A percentile compares a stretch with the other conserved stretches of the same genome.
Evolutionary conservation across 92 coral and sea anemone genomes (phyloP).

Genomic region (Palythoa grandis): DNA sequence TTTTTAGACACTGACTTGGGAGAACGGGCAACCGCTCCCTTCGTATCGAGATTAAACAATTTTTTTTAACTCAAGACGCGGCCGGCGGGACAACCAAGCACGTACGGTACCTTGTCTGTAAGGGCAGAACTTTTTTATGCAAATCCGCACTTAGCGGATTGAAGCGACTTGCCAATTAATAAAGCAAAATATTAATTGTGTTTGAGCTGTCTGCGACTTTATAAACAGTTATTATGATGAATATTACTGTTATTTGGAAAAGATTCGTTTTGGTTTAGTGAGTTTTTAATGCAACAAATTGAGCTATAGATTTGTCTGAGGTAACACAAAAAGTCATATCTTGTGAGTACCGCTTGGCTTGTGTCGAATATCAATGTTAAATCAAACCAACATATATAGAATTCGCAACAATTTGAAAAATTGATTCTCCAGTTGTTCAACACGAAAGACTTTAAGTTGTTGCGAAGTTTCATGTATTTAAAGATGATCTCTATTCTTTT

Average conservation of each 20-base stretch:
- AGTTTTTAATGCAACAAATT: not conserved
- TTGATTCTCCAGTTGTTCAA: not conserved
- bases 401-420: not conserved
- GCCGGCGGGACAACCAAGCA: not conserved
- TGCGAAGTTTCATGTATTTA: not conserved
- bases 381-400: not conserved
- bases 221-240: not conserved
- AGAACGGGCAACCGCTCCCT: too few species aligned
- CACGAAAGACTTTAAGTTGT: not conserved
- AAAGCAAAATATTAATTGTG: not conserved
- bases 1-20: too few species aligned
- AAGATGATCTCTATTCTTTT: not conserved
- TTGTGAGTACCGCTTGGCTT: not conserved
- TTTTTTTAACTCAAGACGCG: too few species aligned
- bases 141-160: not conserved
- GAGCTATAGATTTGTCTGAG: not conserved
- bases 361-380: not conserved
- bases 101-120: not conserved
- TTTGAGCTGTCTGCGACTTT: not conserved
- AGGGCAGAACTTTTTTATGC: not conserved
- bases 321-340: too few species aligned
- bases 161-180: not conserved
- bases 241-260: not conserved
- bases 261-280: not conserved
- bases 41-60: too few species aligned